Conservation (phyloP, 2,113 vertebrate genomes). For the Callocephalon fimbriatum region DNA sequence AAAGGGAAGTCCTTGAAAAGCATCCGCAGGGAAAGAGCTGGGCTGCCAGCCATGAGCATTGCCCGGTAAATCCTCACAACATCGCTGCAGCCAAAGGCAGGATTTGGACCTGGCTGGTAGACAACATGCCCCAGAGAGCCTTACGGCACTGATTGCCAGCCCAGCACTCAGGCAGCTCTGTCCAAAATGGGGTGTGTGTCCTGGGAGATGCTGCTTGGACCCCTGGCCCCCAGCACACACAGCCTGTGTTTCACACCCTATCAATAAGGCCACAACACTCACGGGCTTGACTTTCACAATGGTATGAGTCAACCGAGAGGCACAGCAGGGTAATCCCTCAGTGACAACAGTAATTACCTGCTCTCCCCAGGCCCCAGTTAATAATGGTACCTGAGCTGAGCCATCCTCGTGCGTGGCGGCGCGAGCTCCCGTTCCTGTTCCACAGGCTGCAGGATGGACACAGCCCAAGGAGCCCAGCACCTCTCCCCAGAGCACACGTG, state of each 20-base stretch:
- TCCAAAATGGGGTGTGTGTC: neutral
- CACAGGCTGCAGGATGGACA: rapidly evolving
- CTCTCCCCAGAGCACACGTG: neutral
- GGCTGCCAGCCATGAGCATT: constrained; percentile 10
- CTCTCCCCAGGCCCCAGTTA: neutral
- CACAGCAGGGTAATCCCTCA: neutral
- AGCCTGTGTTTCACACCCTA: rapidly evolving
- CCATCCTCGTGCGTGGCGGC: neutral
- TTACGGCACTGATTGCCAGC: neutral
- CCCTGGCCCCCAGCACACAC: rapidly evolving
- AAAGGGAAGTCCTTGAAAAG: neutral
- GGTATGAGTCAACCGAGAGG: neutral
- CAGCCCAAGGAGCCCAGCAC: neutral
- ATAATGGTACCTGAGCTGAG: neutral
- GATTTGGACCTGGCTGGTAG: neutral
- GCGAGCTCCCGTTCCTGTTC: neutral
- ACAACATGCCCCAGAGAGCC: neutral
- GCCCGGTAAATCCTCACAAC: neutral
- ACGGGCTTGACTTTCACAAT: neutral
- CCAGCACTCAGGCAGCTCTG: rapidly evolving
- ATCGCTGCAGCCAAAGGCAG: neutral
- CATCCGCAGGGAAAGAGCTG: neutral
- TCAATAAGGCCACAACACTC: neutral
- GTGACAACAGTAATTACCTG: constrained; percentile 30
- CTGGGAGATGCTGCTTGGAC: neutral